Base-by-base conservation (phyloP, 2,888 invertebrate genomes). In the Caenorhabditis sinica region DNA sequence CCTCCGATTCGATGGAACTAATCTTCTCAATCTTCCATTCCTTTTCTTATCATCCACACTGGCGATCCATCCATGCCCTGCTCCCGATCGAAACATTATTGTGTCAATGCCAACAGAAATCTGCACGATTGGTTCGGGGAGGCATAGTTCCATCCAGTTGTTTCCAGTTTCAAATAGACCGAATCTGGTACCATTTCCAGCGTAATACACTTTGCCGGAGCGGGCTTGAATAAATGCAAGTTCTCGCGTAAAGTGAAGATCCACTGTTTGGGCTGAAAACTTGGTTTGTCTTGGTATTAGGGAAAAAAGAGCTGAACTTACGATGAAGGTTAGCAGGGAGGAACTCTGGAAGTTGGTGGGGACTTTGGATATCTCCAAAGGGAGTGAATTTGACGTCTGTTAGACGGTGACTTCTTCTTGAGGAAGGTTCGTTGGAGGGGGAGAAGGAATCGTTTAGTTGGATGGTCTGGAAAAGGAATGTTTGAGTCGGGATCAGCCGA, bases 231-330 rank as follows among this genome's bases (percentile, higher is more conserved):
- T 93, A 71, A 98, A 94, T 0, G 96, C 96, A 93, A 98, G 97
- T 93, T 98, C 98, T 92, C 97, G 97, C 0, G 98, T 97, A 2
- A 97, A 95, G 0, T 97, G 96, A 85, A 97, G 95, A 93, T 97
- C 95, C 0, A 94, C 93, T 81, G 96, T 85, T 79, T 88, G 89
- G 56, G 82, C 90, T 90, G 77, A 11, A 40, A 40, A 40, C 13
- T n/a, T 36, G 33, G 33, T 1, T 53, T 43, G n/a, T 56, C 51
- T 4, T 51, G 23, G 3, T 60, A 30, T 15, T 28, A 80, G 28
- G 25, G 17, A 0, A 1, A 25, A 3, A 33, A 23, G 51, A 9
- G 3, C 36, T 36, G 36, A 36, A 36, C 83, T 81, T 53, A 90
- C 91, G 86, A 61, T 91, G 90, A 23, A 92, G 80, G 8, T 86